A percentile compares a stretch with the other conserved stretches of the same genome.
Evolutionary conservation across 2,888 invertebrate species (phyloP).

Genomic region (Spisula solida): DNA sequence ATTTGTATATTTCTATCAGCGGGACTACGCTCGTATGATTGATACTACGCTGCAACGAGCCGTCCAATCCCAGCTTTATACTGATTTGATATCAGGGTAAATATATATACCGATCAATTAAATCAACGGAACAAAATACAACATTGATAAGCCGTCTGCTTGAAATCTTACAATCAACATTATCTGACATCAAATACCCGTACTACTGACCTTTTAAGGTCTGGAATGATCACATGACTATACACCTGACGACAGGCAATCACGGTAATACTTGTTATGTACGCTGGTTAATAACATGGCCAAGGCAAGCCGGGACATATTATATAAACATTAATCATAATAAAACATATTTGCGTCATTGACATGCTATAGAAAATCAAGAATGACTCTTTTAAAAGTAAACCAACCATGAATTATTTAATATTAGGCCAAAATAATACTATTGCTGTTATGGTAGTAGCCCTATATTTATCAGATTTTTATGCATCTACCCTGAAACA

Average conservation of each 20-base stretch:
- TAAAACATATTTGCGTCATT: neutral
- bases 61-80: neutral
- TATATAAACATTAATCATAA: slow-evolving; percentile 5
- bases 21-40: slow-evolving; percentile 22
- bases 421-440: too few relatives aligned
- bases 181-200: slow-evolving; percentile 29
- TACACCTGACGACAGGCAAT: slow-evolving; percentile 24
- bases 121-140: slow-evolving; percentile 19
- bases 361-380: neutral
- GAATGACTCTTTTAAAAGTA: neutral
- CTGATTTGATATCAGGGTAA: slow-evolving; percentile 21
- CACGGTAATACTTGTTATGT: neutral
- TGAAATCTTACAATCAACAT: neutral
- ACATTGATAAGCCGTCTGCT: slow-evolving; percentile 33
- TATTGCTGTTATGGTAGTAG: too few relatives aligned
- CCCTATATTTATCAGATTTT: too few relatives aligned
- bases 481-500: too few relatives aligned
- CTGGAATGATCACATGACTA: neutral
- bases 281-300: neutral
- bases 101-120: slow-evolving; percentile 37
- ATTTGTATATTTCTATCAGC: slow-evolving; percentile 31
- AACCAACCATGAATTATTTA: neutral
- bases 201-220: slow-evolving; percentile 20
- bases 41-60: slow-evolving; percentile 24
- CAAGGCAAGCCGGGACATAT: neutral